phyloP scores from a whole-genome alignment of 2,888 invertebrate genomes.

The Melinaea menophilus region DNA sequence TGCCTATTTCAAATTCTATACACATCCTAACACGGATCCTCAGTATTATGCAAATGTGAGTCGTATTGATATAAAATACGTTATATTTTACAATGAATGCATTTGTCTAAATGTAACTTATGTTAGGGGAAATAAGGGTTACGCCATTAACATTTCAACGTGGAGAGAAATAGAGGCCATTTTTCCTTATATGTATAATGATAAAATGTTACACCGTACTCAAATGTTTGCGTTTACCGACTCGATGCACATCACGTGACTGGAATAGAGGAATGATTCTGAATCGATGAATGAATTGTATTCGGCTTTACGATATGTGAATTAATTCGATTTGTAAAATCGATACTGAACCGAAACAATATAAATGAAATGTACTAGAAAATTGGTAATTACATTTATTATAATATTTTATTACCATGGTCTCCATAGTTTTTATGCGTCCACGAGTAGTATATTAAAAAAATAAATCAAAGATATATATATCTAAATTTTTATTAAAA shows the following conservation, averaged over 20 bases:
- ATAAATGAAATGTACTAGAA: background rate
- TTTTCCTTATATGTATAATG: slow-evolving; percentile 1
- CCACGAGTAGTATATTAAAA: no score
- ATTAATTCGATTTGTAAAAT: slow-evolving; percentile 19
- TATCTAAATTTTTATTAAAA: no score
- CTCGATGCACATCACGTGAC: slow-evolving; percentile 31
- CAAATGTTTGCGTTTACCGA: slow-evolving; percentile 28
- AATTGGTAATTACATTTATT: no score
- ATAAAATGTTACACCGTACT: slow-evolving; percentile 17
- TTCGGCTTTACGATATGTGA: slow-evolving; percentile 25
- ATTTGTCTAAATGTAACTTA: background rate
- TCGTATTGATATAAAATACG: background rate
- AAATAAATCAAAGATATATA: no score
- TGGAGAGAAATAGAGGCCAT: background rate
- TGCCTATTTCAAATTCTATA: slow-evolving; percentile 35
- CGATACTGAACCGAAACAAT: background rate
- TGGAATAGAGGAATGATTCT: slow-evolving; percentile 33
- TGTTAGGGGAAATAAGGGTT: background rate
- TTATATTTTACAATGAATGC: slow-evolving; percentile 3
- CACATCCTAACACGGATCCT: slow-evolving; percentile 24
- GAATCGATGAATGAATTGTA: slow-evolving; percentile 41
- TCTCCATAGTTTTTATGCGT: no score
- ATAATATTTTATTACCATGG: no score
- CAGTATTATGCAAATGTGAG: slow-evolving; percentile 8
- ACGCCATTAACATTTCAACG: slow-evolving; percentile 12